A percentile compares a stretch with the other conserved stretches of the same genome.
phyloP scores from a whole-genome alignment of 2,888 invertebrate genomes.

The Chironomus tentans region DNA sequence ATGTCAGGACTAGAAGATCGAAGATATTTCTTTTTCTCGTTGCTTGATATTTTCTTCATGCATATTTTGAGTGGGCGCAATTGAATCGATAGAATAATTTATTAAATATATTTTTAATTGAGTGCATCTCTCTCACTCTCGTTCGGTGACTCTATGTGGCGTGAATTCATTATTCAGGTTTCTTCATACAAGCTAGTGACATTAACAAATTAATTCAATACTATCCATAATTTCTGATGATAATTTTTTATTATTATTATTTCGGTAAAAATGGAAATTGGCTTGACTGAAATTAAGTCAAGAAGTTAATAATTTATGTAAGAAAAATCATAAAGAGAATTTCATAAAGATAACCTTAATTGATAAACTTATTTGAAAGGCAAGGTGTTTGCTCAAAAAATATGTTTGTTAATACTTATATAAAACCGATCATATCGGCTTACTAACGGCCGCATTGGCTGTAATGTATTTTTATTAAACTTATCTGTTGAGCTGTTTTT shows the following conservation, averaged over 20 bases:
- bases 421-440: too few species aligned
- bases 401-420: neutral
- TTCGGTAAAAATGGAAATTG: too few species aligned
- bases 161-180: neutral
- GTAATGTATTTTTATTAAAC: constrained; percentile 2
- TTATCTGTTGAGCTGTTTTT: neutral
- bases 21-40: neutral
- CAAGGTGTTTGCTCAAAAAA: constrained; percentile 8
- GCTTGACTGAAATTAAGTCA: too few species aligned
- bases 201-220: constrained; percentile 8
- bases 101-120: constrained; percentile 19
- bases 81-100: neutral
- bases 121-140: neutral
- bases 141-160: neutral
- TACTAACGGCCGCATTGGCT: neutral
- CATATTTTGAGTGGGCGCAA: neutral
- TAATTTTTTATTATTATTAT: neutral
- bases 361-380: constrained; percentile 1
- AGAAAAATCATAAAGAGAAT: neutral
- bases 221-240: neutral
- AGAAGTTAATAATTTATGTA: too few species aligned
- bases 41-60: neutral
- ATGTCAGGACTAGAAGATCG: constrained; percentile 3
- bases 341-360: constrained; percentile 20
- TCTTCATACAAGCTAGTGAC: neutral